Conservation (phyloP, 1,140 invertebrate species). For the Drosophila truncata region DNA sequence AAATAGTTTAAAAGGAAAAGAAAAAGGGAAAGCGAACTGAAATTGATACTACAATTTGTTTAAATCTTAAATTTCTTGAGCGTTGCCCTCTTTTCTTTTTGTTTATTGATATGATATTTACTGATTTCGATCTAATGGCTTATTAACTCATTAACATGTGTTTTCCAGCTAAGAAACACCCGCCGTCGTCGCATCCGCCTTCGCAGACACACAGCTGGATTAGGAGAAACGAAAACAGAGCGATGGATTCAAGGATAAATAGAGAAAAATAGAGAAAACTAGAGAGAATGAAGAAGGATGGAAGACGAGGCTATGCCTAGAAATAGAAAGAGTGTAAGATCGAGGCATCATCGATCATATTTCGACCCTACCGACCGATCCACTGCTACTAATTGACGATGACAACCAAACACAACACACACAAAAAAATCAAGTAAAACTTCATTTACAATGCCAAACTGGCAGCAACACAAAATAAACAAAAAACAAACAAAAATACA, state of each 20-base stretch:
- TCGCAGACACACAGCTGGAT: constrained; percentile 1
- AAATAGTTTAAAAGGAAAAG: neutral
- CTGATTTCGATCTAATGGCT: neutral
- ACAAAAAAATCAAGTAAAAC: constrained; percentile 52
- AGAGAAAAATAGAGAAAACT: neutral
- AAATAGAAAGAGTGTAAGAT: constrained; percentile 27
- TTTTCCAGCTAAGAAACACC: constrained; percentile 3
- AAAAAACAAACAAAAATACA: neutral
- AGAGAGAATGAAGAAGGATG: neutral
- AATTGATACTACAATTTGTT: too few relatives aligned
- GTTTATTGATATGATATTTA: neutral
- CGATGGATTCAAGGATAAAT: neutral
- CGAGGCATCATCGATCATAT: constrained; percentile 61
- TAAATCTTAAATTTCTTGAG: too few relatives aligned
- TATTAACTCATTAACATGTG: neutral
- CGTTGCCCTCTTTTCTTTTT: neutral
- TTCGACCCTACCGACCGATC: constrained; percentile 59
- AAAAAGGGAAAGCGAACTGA: neutral
- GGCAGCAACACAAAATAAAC: constrained; percentile 20
- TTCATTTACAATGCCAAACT: constrained; percentile 57
- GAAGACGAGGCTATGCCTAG: constrained; percentile 50
- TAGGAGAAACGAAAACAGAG: neutral
- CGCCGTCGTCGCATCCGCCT: constrained; percentile 8
- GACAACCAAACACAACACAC: constrained; percentile 45
- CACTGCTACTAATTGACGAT: constrained; percentile 44